Percentiles rank a stretch among this genome's conserved stretches.
Evolutionary conservation across 2,113 vertebrate species (phyloP).

Genomic region (Hassar affinis): DNA sequence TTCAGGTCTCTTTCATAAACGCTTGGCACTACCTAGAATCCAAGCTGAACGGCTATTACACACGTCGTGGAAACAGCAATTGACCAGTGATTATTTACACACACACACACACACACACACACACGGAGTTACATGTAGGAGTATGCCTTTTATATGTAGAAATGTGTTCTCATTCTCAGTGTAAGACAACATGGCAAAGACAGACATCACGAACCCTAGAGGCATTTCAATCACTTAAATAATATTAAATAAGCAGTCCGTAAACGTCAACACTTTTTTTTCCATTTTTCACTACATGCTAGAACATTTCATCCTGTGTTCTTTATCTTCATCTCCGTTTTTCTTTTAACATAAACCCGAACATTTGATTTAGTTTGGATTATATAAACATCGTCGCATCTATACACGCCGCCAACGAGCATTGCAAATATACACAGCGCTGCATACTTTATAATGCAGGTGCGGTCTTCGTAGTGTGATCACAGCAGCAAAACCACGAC

Average conservation of each 20-base stretch:
- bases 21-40: constrained; percentile 35
- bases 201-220: not conserved
- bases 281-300: not conserved
- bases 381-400: not conserved
- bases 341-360: not conserved
- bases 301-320: not conserved
- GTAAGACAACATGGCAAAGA: not conserved
- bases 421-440: not conserved
- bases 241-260: constrained; percentile 4
- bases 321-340: not conserved
- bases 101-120: not conserved
- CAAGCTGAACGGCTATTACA: constrained; percentile 15
- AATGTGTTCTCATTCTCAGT: constrained; percentile 12
- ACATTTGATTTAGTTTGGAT: not conserved
- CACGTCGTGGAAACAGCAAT: not conserved
- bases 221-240: constrained; percentile 10
- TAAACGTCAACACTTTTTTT: constrained; percentile 9
- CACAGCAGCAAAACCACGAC: not conserved
- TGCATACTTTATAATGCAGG: constrained; percentile 1
- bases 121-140: not conserved
- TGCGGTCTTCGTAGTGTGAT: not conserved
- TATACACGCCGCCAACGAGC: not conserved
- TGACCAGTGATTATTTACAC: not conserved
- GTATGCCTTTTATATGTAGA: not conserved
- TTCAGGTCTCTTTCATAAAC: constrained; percentile 24